A percentile compares a stretch with the other conserved stretches of the same genome.
These are phyloP conservation scores for Globia sparganii DNA, from an alignment of 2,888 invertebrate genomes.

Conservation along the genomic window DNA sequence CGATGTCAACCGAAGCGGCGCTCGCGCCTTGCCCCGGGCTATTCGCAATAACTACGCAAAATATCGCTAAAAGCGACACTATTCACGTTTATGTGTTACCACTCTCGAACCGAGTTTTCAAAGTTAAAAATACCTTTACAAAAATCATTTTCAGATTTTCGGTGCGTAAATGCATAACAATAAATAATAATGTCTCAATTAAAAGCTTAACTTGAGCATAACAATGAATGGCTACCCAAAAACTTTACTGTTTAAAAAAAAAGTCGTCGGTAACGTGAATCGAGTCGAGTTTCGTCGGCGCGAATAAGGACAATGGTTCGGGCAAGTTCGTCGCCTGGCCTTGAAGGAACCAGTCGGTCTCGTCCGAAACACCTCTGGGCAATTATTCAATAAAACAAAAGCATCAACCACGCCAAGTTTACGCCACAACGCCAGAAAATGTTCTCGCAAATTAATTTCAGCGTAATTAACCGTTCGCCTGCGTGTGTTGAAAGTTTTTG, in stretches of 20 bases:
- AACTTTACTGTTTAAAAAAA: constrained; percentile 60
- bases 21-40: constrained; percentile 52
- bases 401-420: constrained; percentile 83
- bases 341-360: constrained; percentile 88
- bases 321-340: constrained; percentile 89
- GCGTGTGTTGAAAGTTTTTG: constrained; percentile 53
- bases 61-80: constrained; percentile 62
- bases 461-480: constrained; percentile 75
- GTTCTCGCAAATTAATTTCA: constrained; percentile 81
- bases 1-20: constrained; percentile 72
- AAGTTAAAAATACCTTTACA: constrained; percentile 19
- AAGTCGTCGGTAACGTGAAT: constrained; percentile 64
- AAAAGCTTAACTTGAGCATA: constrained; percentile 54
- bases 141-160: constrained; percentile 10
- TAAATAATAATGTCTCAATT: constrained; percentile 60
- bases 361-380: constrained; percentile 89
- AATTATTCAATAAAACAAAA: constrained; percentile 91
- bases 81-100: constrained; percentile 66
- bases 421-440: constrained; percentile 83
- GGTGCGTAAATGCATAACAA: constrained; percentile 43
- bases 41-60: constrained; percentile 69
- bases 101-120: constrained; percentile 41
- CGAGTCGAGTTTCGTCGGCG: constrained; percentile 71
- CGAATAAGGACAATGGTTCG: constrained; percentile 80
- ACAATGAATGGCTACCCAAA: constrained; percentile 63